Conservation (phyloP, 30 jellyfish, hydroid and myxozoan species). For the Hydractinia echinata region DNA sequence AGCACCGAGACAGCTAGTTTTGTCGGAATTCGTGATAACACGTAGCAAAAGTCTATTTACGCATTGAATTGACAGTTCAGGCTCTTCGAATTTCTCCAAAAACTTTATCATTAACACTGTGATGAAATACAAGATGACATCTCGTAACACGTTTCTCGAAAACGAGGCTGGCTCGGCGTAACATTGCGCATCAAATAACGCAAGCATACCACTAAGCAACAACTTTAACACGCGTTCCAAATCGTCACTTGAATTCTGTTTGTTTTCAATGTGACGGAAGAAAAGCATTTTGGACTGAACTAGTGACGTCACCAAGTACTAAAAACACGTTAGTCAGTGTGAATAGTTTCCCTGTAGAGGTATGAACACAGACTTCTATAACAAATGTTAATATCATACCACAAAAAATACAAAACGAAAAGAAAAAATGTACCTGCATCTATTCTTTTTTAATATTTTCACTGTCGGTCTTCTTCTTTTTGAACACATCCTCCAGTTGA, state of each 20-base stretch:
- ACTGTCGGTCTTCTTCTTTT: constrained; percentile 50
- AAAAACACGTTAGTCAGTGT: not conserved
- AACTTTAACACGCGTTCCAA: constrained; percentile 53
- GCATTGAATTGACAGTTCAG: constrained; percentile 52
- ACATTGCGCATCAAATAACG: constrained; percentile 43
- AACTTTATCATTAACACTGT: constrained; percentile 48
- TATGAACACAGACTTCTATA: not conserved
- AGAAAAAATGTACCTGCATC: constrained; percentile 65
- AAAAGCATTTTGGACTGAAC: constrained; percentile 83
- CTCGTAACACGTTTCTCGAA: constrained; percentile 71
- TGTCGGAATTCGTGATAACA: constrained; percentile 69
- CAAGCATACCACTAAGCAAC: constrained; percentile 64
- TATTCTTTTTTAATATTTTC: constrained; percentile 63
- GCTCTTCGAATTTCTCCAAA: constrained; percentile 44
- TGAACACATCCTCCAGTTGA: constrained; percentile 86
- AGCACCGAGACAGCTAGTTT: constrained; percentile 58
- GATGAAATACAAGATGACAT: constrained; percentile 38
- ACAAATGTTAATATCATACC: not conserved
- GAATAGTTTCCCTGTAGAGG: not conserved
- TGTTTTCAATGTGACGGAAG: constrained; percentile 59
- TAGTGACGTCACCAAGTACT: constrained; percentile 79
- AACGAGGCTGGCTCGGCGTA: constrained; percentile 66
- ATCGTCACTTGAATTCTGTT: constrained; percentile 43
- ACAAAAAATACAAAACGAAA: not conserved
- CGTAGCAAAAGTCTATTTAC: constrained; percentile 61